Base-by-base conservation (phyloP, 2,888 invertebrate species). In the Euclidia mi region DNA sequence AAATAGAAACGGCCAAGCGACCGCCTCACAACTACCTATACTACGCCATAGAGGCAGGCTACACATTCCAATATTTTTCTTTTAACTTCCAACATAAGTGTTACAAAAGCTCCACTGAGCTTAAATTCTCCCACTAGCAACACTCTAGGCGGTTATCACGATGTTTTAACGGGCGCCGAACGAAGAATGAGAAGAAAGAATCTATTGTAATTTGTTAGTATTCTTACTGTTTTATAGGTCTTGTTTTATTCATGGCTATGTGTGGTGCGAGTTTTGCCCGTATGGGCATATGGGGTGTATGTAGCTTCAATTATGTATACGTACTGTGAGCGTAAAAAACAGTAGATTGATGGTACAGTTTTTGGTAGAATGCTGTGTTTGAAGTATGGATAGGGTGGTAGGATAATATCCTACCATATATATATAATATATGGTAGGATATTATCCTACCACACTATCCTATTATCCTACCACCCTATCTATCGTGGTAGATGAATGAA, bases 201-300 rank as follows among this genome's bases (percentile, higher is more conserved):
- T n/a, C 68, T 57, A 71, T 72, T 72, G 72, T 75, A 75, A 72
- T 72, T 71, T 72, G 72, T 71, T 75, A 57, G 61, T 59, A 61
- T 75, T 76, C 37, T 71, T 75, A 71, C 68, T 56, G 59, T 71
- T 71, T 75, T 75, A 71, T 75, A 55, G 63, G 47, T 50, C n/a
- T 45, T 71, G 63, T 56, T 57, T 75, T 71, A 71, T 71, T 71
- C 71, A 71, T 71, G 50, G 37, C 32, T 59, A 59, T 71, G 71
- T 71, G 35, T 35, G 35, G 40, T 25, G 20, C 7, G 20, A 25
- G 20, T 7, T 25, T 7, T 7, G 7, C 20, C 6, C 20, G n/a
- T n/a, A n/a, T n/a, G n/a, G n/a, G n/a, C n/a, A n/a, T n/a, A n/a
- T n/a, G n/a, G n/a, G n/a, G n/a, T n/a, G 20, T 25, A 25, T 25